Evolutionary conservation across 2,113 vertebrate genomes (phyloP), one percentile per base, ranked within the genome.

Genomic region (Emydura subglobosa): DNA sequence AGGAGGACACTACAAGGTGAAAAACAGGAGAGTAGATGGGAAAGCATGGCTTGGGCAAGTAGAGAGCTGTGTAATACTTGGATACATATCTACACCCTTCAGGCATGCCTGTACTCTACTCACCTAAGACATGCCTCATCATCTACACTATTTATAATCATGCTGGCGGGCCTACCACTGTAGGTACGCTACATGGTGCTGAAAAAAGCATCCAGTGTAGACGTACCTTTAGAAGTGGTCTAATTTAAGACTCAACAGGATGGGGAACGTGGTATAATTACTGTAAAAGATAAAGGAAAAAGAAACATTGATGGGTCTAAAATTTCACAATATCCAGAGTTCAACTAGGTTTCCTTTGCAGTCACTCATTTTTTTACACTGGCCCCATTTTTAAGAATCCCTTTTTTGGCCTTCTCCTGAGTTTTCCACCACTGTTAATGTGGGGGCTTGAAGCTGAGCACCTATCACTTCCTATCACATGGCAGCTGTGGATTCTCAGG

Each of bases 271-370:
- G 74, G 50, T 42, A 2, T 21, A 16, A 4, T 6, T 42, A 57
- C n/a, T 51, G 24, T 21, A 68, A 7, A 55, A 25, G 86, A 47
- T 21, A 50, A 50, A 27, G 85, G 21, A 8, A 34, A 3, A 19
- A 9, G 50, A 61, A 9, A 85, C 6, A 50, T 27, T 5, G 1
- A 2, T 27, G 24, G 10, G n/a, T 39, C 79, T 54, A 16, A n/a
- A 39, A 6, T 7, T 19, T 84, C 53, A 2, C 0, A 1, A 22
- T 47, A 79, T 17, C 2, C 4, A 3, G 9, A 3, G 44, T 0
- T 39, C 5, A 82, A 9, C 65, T 54, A 31, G 31, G 27, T 7
- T 31, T 27, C 21, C 47, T 34, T 47, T n/a, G 55, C 0, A 12
- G 51, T 27, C 61, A 13, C 3, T 47, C 6, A n/a, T 12, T 29